These are phyloP conservation scores for Lottia gigantea DNA, from an alignment of 2,888 invertebrate species.

Conservation along the genomic window DNA sequence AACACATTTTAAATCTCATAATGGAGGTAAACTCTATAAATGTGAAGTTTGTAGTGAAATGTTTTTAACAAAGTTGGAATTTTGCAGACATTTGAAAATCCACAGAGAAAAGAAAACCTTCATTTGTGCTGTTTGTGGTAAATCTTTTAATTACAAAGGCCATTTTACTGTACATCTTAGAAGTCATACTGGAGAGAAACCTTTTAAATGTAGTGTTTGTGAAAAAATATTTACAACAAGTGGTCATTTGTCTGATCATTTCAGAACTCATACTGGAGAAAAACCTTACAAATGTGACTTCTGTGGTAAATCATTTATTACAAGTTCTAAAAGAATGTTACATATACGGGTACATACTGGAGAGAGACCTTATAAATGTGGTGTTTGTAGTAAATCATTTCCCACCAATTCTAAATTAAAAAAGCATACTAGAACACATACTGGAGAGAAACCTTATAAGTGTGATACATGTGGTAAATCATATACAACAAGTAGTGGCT, in stretches of 20 bases:
- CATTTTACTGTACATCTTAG: slow-evolving; percentile 13
- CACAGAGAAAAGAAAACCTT: not conserved
- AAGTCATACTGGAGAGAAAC: slow-evolving; percentile 19
- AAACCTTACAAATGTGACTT: slow-evolving; percentile 15
- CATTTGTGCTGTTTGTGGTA: slow-evolving; percentile 20
- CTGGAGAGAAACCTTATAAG: slow-evolving; percentile 11
- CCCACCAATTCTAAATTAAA: not conserved
- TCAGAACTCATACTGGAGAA: slow-evolving; percentile 15
- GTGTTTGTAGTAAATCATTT: not conserved
- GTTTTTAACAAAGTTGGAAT: not conserved
- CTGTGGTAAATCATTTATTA: slow-evolving; percentile 11
- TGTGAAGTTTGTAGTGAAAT: slow-evolving; percentile 5
- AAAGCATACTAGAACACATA: not conserved
- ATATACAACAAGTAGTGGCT: not conserved
- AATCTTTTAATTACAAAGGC: not conserved
- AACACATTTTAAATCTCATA: not conserved
- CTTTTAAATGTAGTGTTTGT: slow-evolving; percentile 17
- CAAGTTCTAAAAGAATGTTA: not conserved
- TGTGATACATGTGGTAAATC: slow-evolving; percentile 15
- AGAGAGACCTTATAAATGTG: slow-evolving; percentile 14
- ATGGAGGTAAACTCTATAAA: slow-evolving; percentile 3
- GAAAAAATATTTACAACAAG: slow-evolving; percentile 5
- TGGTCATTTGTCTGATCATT: not conserved
- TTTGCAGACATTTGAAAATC: not conserved
- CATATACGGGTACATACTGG: slow-evolving; percentile 16